A percentile compares a stretch with the other conserved stretches of the same genome.
These are phyloP conservation scores for Bradysia coprophila DNA, from an alignment of 1,140 invertebrate genomes.

Conservation along the genomic window DNA sequence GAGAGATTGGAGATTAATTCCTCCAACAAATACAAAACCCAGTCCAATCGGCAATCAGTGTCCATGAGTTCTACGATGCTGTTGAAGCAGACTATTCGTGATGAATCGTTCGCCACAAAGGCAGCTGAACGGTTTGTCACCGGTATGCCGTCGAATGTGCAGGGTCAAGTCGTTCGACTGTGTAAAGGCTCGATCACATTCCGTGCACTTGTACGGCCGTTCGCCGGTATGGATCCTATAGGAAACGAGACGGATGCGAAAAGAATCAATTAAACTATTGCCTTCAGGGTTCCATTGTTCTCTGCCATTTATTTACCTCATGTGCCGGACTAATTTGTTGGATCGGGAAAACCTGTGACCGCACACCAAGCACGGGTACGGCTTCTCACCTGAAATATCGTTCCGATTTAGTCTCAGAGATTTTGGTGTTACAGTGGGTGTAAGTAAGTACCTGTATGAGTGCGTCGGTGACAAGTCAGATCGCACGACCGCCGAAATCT, in stretches of 20 bases:
- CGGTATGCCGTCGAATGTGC: neutral
- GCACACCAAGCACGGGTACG: slow-evolving; percentile 31
- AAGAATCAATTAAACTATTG: too few species aligned
- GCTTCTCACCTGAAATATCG: slow-evolving; percentile 30
- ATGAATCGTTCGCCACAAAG: neutral
- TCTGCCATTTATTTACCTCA: too few species aligned
- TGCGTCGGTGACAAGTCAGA: slow-evolving; percentile 25
- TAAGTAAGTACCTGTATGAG: too few species aligned
- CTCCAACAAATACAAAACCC: too few species aligned
- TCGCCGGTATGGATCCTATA: neutral
- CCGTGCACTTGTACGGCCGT: neutral
- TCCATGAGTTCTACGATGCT: neutral
- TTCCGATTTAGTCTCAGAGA: too few species aligned
- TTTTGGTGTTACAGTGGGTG: too few species aligned
- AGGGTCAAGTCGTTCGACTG: neutral
- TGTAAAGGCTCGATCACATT: neutral
- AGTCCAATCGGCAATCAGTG: too few species aligned
- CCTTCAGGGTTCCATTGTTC: too few species aligned
- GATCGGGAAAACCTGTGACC: slow-evolving; percentile 38
- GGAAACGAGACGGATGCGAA: too few species aligned
- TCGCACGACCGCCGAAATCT: slow-evolving; percentile 28
- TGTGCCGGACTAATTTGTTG: slow-evolving; percentile 37
- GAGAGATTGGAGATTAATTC: too few species aligned
- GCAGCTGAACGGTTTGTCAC: neutral
- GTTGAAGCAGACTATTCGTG: neutral